phyloP scores from a whole-genome alignment of 2,797 vertebrate species.

The Pitangus sulphuratus region DNA sequence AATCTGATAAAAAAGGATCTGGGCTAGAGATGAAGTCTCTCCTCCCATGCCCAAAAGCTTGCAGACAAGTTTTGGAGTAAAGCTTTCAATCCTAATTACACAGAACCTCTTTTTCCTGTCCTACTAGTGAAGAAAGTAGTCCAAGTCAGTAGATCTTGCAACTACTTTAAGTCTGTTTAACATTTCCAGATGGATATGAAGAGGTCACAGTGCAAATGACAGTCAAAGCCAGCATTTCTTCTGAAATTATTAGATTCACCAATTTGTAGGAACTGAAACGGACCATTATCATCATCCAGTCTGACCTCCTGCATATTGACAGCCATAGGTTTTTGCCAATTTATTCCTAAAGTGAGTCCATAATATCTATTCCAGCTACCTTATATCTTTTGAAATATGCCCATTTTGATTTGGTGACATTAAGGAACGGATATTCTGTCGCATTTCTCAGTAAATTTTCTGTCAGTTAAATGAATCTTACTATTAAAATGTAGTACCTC shows the following conservation, averaged over 20 bases:
- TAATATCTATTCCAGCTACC: neutral
- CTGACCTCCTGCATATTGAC: neutral
- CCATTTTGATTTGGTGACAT: neutral
- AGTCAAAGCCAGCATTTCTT: neutral
- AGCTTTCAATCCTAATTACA: neutral
- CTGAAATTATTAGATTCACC: neutral
- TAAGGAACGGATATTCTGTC: neutral
- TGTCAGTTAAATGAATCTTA: neutral
- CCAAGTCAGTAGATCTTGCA: neutral
- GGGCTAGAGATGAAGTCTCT: neutral
- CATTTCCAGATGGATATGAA: neutral
- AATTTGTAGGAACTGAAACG: neutral
- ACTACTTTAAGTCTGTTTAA: neutral
- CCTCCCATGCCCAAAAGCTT: neutral
- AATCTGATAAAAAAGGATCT: neutral
- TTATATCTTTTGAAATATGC: neutral
- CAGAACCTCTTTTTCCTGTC: neutral
- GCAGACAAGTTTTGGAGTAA: neutral
- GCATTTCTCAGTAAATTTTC: neutral
- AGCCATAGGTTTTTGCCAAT: neutral
- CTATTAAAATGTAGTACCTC: neutral
- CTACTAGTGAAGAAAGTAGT: neutral
- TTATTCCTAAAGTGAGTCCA: neutral
- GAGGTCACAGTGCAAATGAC: neutral
- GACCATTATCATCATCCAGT: neutral